Evolutionary conservation across 2,797 vertebrate genomes (phyloP), one percentile per base, ranked within the genome.

Genomic region (Xenentodon cancila): DNA sequence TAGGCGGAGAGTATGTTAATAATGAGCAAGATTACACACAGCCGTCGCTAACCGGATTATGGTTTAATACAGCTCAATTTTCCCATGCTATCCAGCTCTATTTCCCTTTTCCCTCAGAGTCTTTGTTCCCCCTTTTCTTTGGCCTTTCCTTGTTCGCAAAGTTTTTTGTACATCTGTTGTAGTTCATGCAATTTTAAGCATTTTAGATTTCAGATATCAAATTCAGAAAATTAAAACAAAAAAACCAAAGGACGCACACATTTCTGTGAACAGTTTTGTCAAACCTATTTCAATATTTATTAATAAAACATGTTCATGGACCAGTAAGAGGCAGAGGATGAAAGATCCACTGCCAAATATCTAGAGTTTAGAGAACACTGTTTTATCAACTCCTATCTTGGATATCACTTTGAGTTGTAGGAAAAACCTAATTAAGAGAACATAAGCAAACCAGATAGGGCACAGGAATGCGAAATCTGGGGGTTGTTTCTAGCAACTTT

Each of bases 21-120:
- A 91, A 92, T 89, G 88, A 89, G 75, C 43, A 44, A 83, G 79
- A 89, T 92, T 91, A 91, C 85, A 86, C 76, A 68, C 75, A 79
- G 71, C 80, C 77, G 45, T 80, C 56, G 21, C 84, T 91, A 91
- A 91, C 76, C 44, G 71, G 89, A 92, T 90, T 90, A 91, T 45
- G 42, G 62, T 77, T 88, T 84, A 86, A 89, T 86, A 77, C 72
- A 55, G 67, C 79, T 82, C 57, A 77, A 68, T 86, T 84, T 84
- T 55, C 61, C 67, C 63, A 20, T 46, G 50, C 75, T 67, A 63
- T 61, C 65, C 67, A 70, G 61, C 57, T 64, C 55, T 30, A 47
- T 54, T 48, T 53, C 65, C 67, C 27, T 34, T 48, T 60, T 62
- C 64, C 57, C 58, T 66, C 18, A 51, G 34, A 18, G 30, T 32